Evolutionary conservation across 2,888 invertebrate species (phyloP).

Genomic region (Pyrochroa serraticornis): DNA sequence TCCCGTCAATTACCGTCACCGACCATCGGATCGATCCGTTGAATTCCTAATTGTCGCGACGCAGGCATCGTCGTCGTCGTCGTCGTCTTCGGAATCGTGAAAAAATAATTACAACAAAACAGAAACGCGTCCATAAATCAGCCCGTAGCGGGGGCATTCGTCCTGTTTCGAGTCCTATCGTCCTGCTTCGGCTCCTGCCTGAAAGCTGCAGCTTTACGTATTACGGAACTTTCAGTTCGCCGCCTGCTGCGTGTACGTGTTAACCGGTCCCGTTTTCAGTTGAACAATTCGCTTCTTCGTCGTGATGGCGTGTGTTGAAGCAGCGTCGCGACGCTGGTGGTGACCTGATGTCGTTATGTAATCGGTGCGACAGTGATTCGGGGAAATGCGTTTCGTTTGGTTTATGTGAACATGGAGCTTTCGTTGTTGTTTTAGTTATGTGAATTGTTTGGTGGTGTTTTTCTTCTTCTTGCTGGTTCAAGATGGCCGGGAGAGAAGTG

Average conservation of each 20-base stretch:
- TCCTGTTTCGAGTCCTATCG: conserved; percentile 11
- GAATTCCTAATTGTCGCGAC: conserved; percentile 3
- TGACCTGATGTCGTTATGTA: too few species aligned
- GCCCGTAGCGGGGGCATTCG: not conserved
- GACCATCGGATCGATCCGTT: not conserved
- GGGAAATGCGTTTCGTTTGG: not conserved
- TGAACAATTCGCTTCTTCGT: not conserved
- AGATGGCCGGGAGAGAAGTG: conserved; percentile 22
- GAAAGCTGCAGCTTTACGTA: conserved; percentile 18
- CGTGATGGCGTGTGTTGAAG: not conserved
- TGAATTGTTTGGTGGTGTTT: conserved; percentile 1
- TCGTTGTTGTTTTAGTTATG: not conserved
- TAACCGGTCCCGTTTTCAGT: not conserved
- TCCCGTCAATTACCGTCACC: not conserved
- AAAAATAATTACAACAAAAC: conserved; percentile 18
- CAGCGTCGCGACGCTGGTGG: too few species aligned
- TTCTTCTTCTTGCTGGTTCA: not conserved
- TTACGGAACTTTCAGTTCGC: conserved; percentile 22
- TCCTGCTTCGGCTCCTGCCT: conserved; percentile 3
- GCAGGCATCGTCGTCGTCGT: not conserved
- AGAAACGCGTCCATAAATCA: conserved; percentile 16
- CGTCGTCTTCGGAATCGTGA: not conserved
- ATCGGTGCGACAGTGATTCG: too few species aligned
- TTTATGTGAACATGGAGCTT: not conserved
- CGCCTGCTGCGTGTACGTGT: conserved; percentile 19